A percentile compares a stretch with the other conserved stretches of the same genome.
Conservation (phyloP, 2,888 invertebrate genomes). For the Xanthorhoe spadicearia region DNA sequence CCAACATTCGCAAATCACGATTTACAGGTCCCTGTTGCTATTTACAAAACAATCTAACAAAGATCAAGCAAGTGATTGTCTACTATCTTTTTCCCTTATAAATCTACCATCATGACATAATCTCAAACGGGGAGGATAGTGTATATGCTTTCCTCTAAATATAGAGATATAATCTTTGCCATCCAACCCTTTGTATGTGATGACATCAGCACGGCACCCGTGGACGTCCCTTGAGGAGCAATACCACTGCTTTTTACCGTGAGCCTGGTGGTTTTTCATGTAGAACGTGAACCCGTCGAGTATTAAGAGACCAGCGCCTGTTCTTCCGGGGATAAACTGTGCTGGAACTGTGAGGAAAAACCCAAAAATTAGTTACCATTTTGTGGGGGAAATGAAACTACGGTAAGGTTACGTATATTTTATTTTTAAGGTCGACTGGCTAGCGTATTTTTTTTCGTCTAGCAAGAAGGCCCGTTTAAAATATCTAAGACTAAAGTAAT, state of each 20-base stretch:
- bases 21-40: constrained; percentile 33
- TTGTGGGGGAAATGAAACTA: constrained; percentile 45
- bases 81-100: constrained; percentile 73
- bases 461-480: background rate
- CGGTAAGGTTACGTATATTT: constrained; percentile 14
- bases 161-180: constrained; percentile 79
- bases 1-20: constrained; percentile 6
- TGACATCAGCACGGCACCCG: constrained; percentile 78
- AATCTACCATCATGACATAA: constrained; percentile 78
- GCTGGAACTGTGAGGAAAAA: constrained; percentile 72
- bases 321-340: constrained; percentile 77
- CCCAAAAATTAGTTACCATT: constrained; percentile 43
- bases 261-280: constrained; percentile 81
- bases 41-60: constrained; percentile 36
- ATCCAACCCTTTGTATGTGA: constrained; percentile 75
- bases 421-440: constrained; percentile 13
- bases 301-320: constrained; percentile 75
- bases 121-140: constrained; percentile 72
- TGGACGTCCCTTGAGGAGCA: constrained; percentile 79
- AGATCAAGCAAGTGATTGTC: constrained; percentile 53
- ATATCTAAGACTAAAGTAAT: background rate
- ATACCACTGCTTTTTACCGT: constrained; percentile 81
- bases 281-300: constrained; percentile 80
- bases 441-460: background rate
- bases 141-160: constrained; percentile 76